phyloP scores from a whole-genome alignment of 1,140 invertebrate genomes.

The Pogonus chalceus region DNA sequence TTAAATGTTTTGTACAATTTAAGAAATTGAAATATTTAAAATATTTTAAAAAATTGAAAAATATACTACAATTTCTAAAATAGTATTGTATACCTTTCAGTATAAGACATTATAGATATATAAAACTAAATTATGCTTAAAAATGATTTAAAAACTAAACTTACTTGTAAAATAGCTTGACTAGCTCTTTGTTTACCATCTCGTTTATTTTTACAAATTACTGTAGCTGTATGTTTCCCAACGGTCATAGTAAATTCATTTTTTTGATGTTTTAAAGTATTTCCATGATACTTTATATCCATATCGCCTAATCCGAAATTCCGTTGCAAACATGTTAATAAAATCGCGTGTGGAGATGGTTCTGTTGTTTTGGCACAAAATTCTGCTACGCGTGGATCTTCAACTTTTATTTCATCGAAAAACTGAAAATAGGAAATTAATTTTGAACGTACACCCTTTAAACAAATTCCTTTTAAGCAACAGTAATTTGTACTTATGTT shows the following conservation, averaged over 20 bases:
- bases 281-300: constrained; percentile 70
- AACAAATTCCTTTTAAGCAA: no score
- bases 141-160: no score
- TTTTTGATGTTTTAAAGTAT: constrained; percentile 80
- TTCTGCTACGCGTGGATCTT: constrained; percentile 86
- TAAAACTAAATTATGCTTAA: no score
- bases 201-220: constrained; percentile 88
- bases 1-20: no score
- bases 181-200: constrained; percentile 95
- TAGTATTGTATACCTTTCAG: no score
- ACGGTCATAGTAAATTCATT: constrained; percentile 93
- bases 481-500: no score
- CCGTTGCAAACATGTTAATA: constrained; percentile 83
- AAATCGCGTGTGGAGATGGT: constrained; percentile 85
- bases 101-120: no score
- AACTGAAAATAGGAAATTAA: constrained; percentile 44
- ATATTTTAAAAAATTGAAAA: no score
- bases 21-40: no score
- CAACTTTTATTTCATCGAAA: constrained; percentile 88
- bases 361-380: constrained; percentile 92
- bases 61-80: no score
- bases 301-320: constrained; percentile 87
- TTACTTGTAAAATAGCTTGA: constrained; percentile 81
- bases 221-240: constrained; percentile 81
- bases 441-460: no score